Conservation (phyloP, 2,888 invertebrate species). For the Carcina quercana region DNA sequence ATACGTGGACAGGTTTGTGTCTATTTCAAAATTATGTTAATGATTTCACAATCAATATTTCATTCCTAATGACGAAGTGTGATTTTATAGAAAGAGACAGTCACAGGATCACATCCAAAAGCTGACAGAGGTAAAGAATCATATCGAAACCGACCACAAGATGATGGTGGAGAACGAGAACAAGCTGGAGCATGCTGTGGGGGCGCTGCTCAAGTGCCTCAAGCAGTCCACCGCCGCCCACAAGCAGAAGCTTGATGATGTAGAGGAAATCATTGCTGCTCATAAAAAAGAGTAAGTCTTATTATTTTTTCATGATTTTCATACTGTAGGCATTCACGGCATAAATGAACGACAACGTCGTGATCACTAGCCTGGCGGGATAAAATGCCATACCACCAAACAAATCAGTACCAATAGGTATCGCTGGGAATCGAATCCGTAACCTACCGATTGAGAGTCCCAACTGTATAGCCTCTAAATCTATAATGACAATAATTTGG, state of each 20-base stretch:
- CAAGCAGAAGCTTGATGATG: slow-evolving; percentile 3
- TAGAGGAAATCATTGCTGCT: slow-evolving; percentile 3
- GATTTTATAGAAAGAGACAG: slow-evolving; percentile 3
- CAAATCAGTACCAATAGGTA: no score
- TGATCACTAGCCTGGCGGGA: no score
- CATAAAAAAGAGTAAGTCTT: slow-evolving; percentile 8
- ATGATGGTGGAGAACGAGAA: slow-evolving; percentile 7
- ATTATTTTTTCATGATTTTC: background rate
- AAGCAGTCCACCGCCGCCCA: slow-evolving; percentile 5
- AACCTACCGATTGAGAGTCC: no score
- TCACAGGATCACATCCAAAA: slow-evolving; percentile 1
- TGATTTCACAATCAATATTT: background rate
- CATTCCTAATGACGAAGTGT: background rate
- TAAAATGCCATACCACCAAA: no score
- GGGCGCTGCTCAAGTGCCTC: slow-evolving; percentile 7
- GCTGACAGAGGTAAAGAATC: slow-evolving; percentile 4
- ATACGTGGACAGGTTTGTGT: slow-evolving; percentile 4
- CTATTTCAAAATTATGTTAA: background rate
- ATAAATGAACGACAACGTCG: no score
- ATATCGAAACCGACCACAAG: slow-evolving; percentile 7
- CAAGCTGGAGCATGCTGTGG: slow-evolving; percentile 6
- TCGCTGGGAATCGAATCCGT: no score
- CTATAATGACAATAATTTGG: no score
- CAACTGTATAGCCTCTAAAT: no score
- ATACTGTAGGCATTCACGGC: no score